These are phyloP conservation scores for Clinocottus analis DNA, from an alignment of 2,113 vertebrate genomes.

Conservation along the genomic window DNA sequence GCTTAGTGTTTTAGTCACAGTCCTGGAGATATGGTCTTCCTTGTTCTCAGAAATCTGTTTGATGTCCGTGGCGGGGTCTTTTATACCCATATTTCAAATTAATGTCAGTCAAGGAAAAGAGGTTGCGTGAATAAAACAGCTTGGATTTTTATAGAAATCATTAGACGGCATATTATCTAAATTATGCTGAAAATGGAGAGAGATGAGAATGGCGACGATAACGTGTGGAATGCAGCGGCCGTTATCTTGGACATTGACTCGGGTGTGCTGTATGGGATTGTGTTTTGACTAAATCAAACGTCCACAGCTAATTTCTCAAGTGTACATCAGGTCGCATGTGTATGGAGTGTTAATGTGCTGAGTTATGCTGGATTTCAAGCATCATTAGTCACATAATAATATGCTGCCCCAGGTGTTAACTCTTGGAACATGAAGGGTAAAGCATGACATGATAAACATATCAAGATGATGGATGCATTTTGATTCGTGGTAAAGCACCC, in stretches of 20 bases:
- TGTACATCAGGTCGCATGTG: conserved; percentile 16
- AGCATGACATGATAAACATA: conserved; percentile 2
- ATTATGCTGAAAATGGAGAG: conserved; percentile 54
- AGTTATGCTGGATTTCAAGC: conserved; percentile 18
- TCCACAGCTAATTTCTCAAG: background rate
- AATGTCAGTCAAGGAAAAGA: conserved; percentile 54
- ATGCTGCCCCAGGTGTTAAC: background rate
- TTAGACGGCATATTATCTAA: conserved; percentile 21
- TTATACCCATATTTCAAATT: conserved; percentile 49
- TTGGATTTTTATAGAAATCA: conserved; percentile 26
- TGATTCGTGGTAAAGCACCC: background rate
- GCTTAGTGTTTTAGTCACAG: conserved; percentile 61
- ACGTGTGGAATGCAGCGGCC: conserved; percentile 79
- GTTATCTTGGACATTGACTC: conserved; percentile 85
- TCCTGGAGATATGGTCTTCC: conserved; percentile 44
- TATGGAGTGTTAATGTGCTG: conserved; percentile 4
- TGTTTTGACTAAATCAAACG: background rate
- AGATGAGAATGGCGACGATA: conserved; percentile 62
- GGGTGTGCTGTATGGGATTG: conserved; percentile 71
- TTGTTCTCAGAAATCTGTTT: conserved; percentile 56
- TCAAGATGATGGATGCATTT: background rate
- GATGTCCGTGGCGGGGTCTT: conserved; percentile 50
- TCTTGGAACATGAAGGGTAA: conserved; percentile 10
- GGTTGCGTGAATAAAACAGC: conserved; percentile 45
- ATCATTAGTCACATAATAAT: conserved; percentile 18